A percentile compares a stretch with the other conserved stretches of the same genome.
These are phyloP conservation scores for Oithona nana DNA, from an alignment of 2,888 invertebrate species.

Conservation along the genomic window DNA sequence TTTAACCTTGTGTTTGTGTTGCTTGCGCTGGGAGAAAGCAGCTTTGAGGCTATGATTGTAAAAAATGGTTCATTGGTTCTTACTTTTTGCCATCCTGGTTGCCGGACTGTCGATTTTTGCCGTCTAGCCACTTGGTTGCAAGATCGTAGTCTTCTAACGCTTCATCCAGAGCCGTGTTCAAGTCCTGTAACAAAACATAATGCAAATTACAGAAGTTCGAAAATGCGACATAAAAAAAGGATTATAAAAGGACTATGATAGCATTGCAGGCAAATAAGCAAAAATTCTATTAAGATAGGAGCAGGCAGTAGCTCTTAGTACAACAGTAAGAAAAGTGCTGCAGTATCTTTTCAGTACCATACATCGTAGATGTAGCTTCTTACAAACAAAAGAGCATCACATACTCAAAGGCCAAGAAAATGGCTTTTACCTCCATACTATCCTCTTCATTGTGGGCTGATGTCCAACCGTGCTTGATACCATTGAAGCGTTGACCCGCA, in stretches of 20 bases:
- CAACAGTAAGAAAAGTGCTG: too few species aligned
- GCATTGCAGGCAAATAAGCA: not conserved
- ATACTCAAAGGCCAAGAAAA: too few species aligned
- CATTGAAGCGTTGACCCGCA: constrained; percentile 11
- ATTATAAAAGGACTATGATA: not conserved
- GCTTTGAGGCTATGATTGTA: too few species aligned
- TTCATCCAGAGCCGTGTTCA: constrained; percentile 15
- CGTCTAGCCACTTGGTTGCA: constrained; percentile 23
- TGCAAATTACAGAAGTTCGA: too few species aligned
- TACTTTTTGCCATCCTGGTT: not conserved
- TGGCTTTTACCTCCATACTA: not conserved
- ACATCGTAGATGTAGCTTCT: too few species aligned
- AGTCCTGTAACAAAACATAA: not conserved
- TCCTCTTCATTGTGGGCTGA: not conserved
- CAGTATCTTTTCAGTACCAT: too few species aligned
- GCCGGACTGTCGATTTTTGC: constrained; percentile 21
- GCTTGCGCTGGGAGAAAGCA: too few species aligned
- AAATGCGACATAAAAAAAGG: not conserved
- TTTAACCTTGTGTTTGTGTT: too few species aligned
- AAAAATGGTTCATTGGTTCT: not conserved
- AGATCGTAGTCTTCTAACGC: constrained; percentile 23
- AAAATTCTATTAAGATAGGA: too few species aligned
- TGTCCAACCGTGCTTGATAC: not conserved
- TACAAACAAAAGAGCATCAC: too few species aligned
- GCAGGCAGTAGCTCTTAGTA: too few species aligned